Conservation (phyloP, 53 echinoderm and acorn worm species). For the Hippasteria phrygiana region DNA sequence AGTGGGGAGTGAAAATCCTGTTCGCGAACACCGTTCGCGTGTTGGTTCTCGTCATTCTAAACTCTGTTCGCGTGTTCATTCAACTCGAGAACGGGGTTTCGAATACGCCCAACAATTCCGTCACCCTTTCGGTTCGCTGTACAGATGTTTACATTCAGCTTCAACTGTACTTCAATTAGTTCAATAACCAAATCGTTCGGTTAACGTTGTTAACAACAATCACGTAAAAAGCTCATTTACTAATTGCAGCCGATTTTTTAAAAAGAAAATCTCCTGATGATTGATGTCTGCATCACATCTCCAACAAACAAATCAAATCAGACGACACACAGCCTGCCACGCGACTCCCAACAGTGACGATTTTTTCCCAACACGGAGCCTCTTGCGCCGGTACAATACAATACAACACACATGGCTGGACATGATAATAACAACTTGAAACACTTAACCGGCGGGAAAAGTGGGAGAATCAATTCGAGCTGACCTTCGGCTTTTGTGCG, state of each 20-base stretch:
- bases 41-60: too few relatives aligned
- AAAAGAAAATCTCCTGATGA: background rate
- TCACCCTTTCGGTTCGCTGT: too few relatives aligned
- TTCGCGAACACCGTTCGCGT: too few relatives aligned
- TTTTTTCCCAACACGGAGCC: background rate
- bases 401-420: background rate
- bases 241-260: background rate
- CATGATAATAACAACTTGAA: too few relatives aligned
- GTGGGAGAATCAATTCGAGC: background rate
- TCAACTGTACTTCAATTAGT: too few relatives aligned
- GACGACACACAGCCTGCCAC: background rate
- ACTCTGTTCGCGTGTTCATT: too few relatives aligned
- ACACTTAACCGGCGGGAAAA: background rate
- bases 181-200: background rate
- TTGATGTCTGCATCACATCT: constrained; percentile 8
- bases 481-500: constrained; percentile 52
- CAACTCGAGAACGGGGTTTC: too few relatives aligned
- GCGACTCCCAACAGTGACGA: background rate
- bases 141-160: too few relatives aligned
- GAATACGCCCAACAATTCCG: too few relatives aligned
- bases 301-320: background rate
- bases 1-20: too few relatives aligned
- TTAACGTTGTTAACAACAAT: background rate
- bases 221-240: background rate
- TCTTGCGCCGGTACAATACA: background rate